Percentiles rank a stretch among this genome's conserved stretches.
These are phyloP conservation scores for Plagodis dolabraria DNA, from an alignment of 2,888 invertebrate species.

Conservation along the genomic window DNA sequence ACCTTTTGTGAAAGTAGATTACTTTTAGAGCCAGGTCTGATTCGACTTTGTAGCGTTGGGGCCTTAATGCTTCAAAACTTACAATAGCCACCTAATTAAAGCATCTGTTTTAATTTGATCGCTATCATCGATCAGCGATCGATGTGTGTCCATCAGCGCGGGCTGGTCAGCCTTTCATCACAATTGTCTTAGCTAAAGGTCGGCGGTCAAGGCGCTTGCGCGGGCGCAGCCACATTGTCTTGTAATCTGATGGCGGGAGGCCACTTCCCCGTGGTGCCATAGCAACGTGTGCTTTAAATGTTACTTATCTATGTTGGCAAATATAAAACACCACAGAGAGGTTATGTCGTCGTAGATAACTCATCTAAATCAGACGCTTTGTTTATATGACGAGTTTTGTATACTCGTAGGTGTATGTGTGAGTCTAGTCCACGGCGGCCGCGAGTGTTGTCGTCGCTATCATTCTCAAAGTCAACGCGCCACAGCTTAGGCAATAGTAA, in stretches of 20 bases:
- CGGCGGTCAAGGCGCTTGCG: conserved; percentile 30
- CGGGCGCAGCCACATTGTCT: conserved; percentile 41
- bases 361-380: no score
- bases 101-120: background rate
- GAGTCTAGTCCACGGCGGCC: no score
- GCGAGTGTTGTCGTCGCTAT: no score
- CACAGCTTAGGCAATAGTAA: no score
- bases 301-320: background rate
- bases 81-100: background rate
- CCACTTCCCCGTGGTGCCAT: conserved; percentile 32
- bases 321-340: no score
- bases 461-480: no score
- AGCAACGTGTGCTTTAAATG: conserved; percentile 16
- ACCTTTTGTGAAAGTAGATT: no score
- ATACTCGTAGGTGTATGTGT: no score
- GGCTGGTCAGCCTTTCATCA: conserved; percentile 38
- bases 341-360: no score
- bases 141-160: conserved; percentile 7
- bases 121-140: conserved; percentile 1
- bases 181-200: conserved; percentile 46
- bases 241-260: conserved; percentile 48
- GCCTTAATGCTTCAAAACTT: background rate
- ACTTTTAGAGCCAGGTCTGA: no score
- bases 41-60: no score
- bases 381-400: no score